phyloP scores from a whole-genome alignment of 1,140 invertebrate genomes.

The Dinothrombium tinctorium region DNA sequence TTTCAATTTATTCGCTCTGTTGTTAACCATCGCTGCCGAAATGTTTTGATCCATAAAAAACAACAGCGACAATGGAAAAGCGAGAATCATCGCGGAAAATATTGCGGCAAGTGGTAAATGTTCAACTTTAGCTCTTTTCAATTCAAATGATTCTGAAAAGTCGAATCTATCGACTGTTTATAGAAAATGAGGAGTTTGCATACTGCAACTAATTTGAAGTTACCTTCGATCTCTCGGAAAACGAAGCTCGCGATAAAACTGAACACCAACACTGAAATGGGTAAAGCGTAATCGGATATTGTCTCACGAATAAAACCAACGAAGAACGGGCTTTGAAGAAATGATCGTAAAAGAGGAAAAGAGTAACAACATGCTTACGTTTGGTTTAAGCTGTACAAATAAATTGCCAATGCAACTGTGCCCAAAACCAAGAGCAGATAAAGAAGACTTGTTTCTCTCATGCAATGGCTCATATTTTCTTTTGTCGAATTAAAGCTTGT shows the following conservation, averaged over 20 bases:
- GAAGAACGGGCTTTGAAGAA: too few relatives aligned
- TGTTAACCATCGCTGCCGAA: constrained; percentile 27
- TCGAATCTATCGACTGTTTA: constrained; percentile 20
- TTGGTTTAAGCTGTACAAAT: constrained; percentile 30
- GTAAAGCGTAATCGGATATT: constrained; percentile 28
- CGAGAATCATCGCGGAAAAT: constrained; percentile 21
- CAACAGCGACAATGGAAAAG: constrained; percentile 27
- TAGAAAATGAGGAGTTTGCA: not conserved
- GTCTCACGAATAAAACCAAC: constrained; percentile 24
- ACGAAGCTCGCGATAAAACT: constrained; percentile 25
- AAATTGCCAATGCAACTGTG: constrained; percentile 34
- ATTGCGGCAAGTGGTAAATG: constrained; percentile 19
- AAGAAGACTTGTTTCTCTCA: constrained; percentile 31
- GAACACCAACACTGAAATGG: constrained; percentile 26
- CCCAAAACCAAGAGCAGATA: constrained; percentile 36
- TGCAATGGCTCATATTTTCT: too few relatives aligned
- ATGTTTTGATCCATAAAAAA: constrained; percentile 34
- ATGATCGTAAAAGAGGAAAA: too few relatives aligned
- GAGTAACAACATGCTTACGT: too few relatives aligned
- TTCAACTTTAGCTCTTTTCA: constrained; percentile 23
- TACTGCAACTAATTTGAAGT: not conserved
- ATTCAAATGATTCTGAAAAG: constrained; percentile 22
- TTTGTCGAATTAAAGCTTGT: too few relatives aligned
- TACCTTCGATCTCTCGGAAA: too few relatives aligned
- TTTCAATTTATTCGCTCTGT: constrained; percentile 22